Conservation (phyloP, 2,113 vertebrate species). For the Jacana jacana region DNA sequence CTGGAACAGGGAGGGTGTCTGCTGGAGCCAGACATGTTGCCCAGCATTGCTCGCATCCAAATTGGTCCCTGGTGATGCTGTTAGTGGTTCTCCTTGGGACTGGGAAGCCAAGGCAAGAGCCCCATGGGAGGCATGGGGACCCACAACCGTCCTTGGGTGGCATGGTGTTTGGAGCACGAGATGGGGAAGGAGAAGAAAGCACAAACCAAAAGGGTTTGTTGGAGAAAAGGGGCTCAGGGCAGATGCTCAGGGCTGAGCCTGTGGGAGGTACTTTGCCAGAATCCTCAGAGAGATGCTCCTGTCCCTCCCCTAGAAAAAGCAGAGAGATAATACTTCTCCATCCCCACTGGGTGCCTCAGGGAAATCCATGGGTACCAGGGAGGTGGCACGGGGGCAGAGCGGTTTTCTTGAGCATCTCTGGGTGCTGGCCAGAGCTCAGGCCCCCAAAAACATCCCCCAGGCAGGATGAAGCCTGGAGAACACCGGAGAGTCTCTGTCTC, state of each 20-base stretch:
- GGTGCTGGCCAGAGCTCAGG: neutral
- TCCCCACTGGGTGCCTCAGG: rapidly evolving
- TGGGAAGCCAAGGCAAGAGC: neutral
- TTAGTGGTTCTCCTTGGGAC: neutral
- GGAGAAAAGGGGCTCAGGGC: neutral
- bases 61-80: neutral
- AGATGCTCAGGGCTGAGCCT: neutral
- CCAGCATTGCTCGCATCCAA: rapidly evolving
- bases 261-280: neutral
- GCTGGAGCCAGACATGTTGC: neutral
- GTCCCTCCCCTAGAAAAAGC: neutral
- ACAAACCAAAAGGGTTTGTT: neutral
- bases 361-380: neutral
- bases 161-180: neutral
- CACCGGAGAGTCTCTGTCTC: neutral
- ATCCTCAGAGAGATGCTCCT: neutral
- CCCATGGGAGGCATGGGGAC: neutral
- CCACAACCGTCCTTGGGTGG: rapidly evolving
- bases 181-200: neutral
- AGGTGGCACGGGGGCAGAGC: neutral
- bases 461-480: rapidly evolving
- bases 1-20: neutral
- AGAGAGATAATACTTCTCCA: neutral
- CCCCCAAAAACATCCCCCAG: neutral
- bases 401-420: neutral